A percentile compares a stretch with the other conserved stretches of the same genome.
These are phyloP conservation scores for Fulmarus glacialis DNA, from an alignment of 2,113 vertebrate species.

Conservation along the genomic window DNA sequence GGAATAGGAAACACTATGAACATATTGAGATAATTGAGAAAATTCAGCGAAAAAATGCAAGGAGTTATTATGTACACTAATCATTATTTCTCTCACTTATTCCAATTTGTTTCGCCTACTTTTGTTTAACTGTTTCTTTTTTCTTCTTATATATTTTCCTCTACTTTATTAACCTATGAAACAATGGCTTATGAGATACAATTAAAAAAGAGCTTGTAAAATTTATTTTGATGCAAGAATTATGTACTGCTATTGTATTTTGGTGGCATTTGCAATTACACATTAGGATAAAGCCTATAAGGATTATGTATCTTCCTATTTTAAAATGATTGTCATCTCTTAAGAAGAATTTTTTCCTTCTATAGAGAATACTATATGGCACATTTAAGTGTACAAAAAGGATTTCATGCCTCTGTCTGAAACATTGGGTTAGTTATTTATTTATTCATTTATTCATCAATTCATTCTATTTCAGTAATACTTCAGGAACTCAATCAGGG, in stretches of 20 bases:
- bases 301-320: neutral
- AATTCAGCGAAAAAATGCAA: neutral
- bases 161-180: neutral
- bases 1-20: neutral
- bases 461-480: conserved; percentile 14
- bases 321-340: neutral
- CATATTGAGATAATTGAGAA: conserved; percentile 3
- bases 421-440: neutral
- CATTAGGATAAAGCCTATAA: neutral
- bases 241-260: neutral
- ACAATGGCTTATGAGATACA: neutral
- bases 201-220: neutral
- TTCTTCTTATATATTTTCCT: neutral
- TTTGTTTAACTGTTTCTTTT: neutral
- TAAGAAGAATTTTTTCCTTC: neutral
- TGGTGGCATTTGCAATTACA: neutral
- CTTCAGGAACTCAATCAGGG: neutral
- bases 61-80: neutral
- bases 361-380: neutral
- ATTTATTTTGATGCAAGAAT: neutral
- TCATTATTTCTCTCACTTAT: neutral
- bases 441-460: conserved; percentile 41
- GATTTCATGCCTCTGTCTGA: neutral
- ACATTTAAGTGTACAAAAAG: neutral
- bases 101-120: neutral